Percentiles rank a stretch among this genome's conserved stretches.
These are phyloP conservation scores for Malaclemys terrapin DNA, from an alignment of 2,113 vertebrate genomes.

Conservation along the genomic window DNA sequence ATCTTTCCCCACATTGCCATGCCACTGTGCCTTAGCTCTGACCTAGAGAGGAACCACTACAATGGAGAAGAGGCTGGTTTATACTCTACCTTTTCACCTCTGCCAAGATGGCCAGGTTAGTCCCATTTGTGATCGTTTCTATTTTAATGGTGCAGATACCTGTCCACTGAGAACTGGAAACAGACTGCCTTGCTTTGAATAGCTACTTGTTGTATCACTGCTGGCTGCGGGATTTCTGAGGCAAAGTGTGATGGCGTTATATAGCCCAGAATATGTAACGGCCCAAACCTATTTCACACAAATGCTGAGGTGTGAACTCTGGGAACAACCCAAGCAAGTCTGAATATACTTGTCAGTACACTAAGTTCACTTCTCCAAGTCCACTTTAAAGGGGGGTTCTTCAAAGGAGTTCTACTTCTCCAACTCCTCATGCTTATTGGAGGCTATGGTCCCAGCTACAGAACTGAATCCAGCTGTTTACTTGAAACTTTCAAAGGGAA, in stretches of 20 bases:
- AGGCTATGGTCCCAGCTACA: neutral
- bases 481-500: neutral
- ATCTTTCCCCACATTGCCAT: neutral
- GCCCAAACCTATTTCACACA: neutral
- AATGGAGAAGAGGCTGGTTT: neutral
- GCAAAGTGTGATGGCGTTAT: neutral
- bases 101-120: neutral
- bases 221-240: neutral
- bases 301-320: neutral
- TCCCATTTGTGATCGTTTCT: neutral
- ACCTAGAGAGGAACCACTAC: neutral
- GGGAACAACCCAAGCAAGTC: neutral
- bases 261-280: neutral
- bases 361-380: accelerated
- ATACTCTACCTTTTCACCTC: neutral
- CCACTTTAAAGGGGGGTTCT: neutral
- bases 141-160: neutral
- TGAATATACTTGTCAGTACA: neutral
- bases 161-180: neutral
- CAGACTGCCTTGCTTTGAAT: neutral
- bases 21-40: neutral
- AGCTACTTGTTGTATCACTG: neutral
- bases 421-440: neutral
- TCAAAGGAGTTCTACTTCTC: neutral
- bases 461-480: neutral